These are phyloP conservation scores for Mimachlamys varia DNA, from an alignment of 2,888 invertebrate species.

Conservation along the genomic window DNA sequence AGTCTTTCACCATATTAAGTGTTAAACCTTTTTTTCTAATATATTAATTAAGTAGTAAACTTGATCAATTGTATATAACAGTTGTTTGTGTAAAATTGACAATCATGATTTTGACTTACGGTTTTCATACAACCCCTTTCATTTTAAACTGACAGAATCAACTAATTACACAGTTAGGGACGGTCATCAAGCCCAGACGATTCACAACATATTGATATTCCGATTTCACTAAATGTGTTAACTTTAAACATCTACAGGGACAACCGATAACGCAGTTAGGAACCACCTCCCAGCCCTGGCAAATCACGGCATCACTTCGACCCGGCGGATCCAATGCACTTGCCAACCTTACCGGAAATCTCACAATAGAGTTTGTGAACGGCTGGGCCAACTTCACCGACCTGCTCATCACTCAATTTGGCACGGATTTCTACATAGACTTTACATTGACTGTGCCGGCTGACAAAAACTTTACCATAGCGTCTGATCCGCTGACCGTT, in stretches of 20 bases:
- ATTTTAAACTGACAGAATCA: too few relatives aligned
- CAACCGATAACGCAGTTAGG: conserved; percentile 59
- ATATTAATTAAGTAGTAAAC: too few relatives aligned
- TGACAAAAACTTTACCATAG: conserved; percentile 63
- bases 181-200: too few relatives aligned
- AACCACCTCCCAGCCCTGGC: conserved; percentile 69
- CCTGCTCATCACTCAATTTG: conserved; percentile 71
- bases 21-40: too few relatives aligned
- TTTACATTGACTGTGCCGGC: conserved; percentile 67
- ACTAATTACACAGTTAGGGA: too few relatives aligned
- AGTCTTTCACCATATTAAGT: too few relatives aligned
- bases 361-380: conserved; percentile 61
- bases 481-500: conserved; percentile 58
- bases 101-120: too few relatives aligned
- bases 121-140: too few relatives aligned
- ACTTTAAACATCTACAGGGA: conserved; percentile 38
- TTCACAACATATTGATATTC: too few relatives aligned
- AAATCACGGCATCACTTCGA: conserved; percentile 68
- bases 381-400: conserved; percentile 78
- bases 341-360: conserved; percentile 67
- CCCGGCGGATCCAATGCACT: conserved; percentile 61
- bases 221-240: background rate
- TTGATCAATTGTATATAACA: too few relatives aligned
- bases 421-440: conserved; percentile 67
- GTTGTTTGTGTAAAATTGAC: too few relatives aligned